Conservation (phyloP, 1,140 invertebrate species). For the Tenebrio molitor region DNA sequence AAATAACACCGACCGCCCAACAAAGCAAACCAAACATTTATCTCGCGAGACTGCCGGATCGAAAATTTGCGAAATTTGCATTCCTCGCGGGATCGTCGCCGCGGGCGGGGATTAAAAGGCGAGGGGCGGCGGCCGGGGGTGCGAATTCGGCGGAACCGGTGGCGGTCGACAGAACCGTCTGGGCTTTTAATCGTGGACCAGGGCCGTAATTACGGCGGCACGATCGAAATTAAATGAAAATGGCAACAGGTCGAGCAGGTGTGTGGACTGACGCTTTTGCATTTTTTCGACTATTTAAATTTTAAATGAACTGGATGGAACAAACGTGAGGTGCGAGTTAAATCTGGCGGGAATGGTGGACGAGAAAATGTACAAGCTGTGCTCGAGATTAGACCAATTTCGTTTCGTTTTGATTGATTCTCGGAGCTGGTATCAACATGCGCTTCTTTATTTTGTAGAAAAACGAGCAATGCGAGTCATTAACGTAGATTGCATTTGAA, state of each 20-base stretch:
- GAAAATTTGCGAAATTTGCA: neutral
- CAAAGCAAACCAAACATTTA: slow-evolving; percentile 1
- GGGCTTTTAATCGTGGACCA: neutral
- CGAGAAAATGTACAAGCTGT: no score
- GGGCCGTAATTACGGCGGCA: neutral
- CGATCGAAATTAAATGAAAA: neutral
- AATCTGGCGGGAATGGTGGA: no score
- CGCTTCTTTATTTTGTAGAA: no score
- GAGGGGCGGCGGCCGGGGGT: neutral
- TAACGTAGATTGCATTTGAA: no score
- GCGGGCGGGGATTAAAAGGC: neutral
- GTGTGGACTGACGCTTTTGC: no score
- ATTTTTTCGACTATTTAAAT: neutral
- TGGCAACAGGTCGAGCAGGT: neutral
- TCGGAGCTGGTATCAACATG: no score
- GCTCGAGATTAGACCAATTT: no score
- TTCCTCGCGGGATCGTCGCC: neutral
- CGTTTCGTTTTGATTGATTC: no score
- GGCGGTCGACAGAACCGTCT: no score
- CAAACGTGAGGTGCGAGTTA: neutral
- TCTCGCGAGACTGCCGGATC: neutral
- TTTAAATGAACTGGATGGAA: neutral
- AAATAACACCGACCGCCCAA: neutral
- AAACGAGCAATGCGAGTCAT: no score
- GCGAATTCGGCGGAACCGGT: no score